Evolutionary conservation across 2,113 vertebrate genomes (phyloP).

Genomic region (Tragelaphus buxtoni): DNA sequence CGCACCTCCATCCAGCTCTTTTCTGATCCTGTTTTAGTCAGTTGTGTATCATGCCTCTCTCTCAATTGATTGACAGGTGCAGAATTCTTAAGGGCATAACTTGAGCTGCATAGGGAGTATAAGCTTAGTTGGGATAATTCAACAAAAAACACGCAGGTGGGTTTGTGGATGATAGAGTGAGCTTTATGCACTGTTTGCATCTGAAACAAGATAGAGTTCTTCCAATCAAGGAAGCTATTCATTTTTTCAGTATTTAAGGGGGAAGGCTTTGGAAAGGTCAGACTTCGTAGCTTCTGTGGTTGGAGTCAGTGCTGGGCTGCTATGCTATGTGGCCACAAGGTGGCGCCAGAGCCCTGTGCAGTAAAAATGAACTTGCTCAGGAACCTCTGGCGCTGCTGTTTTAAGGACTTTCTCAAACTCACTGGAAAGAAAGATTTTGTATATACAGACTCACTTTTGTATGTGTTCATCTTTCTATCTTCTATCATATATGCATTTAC

Average conservation of each 20-base stretch:
- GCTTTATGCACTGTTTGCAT: not conserved
- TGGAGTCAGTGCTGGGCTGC: not conserved
- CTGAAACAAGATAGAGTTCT: not conserved
- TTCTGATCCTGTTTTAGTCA: not conserved
- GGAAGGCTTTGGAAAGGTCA: not conserved
- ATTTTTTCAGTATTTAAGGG: not conserved
- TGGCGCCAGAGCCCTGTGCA: slow-evolving; percentile 48
- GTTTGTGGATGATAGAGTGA: not conserved
- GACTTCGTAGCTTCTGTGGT: not conserved
- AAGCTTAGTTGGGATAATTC: not conserved
- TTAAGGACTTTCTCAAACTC: not conserved
- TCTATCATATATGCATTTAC: not conserved
- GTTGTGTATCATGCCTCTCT: accelerated
- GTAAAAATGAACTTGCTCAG: not conserved
- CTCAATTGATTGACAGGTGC: not conserved
- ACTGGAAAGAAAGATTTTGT: not conserved
- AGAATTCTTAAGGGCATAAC: not conserved
- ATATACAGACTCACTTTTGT: not conserved
- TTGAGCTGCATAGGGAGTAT: not conserved
- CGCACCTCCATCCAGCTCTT: not conserved
- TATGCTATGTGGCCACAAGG: not conserved
- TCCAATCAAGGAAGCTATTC: not conserved
- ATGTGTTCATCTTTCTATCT: not conserved
- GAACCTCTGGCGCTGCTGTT: not conserved
- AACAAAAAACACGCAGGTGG: not conserved